Evolutionary conservation across 2,888 invertebrate genomes (phyloP).

Genomic region (Pammene aurita): DNA sequence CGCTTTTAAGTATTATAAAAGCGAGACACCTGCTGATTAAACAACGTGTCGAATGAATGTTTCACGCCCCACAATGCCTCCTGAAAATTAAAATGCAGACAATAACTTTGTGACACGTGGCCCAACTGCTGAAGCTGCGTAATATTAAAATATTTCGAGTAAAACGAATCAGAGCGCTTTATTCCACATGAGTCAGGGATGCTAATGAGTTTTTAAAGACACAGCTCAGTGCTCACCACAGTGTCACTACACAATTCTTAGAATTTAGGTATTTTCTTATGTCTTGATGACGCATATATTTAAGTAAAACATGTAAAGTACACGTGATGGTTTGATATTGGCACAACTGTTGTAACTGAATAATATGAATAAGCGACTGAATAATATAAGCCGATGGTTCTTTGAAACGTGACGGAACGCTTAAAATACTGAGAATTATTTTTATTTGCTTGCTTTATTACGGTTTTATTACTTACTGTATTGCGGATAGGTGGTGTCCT

Average conservation of each 20-base stretch:
- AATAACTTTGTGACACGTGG: constrained; percentile 37
- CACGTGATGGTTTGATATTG: constrained; percentile 15
- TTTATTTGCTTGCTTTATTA: constrained; percentile 20
- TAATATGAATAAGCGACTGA: constrained; percentile 22
- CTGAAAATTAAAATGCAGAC: constrained; percentile 40
- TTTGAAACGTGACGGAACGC: constrained; percentile 23
- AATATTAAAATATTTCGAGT: constrained; percentile 6
- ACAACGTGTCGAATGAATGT: constrained; percentile 62
- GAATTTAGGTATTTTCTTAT: constrained; percentile 9
- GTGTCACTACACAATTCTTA: constrained; percentile 15
- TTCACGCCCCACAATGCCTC: constrained; percentile 46
- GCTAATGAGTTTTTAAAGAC: not conserved
- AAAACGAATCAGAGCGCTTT: constrained; percentile 3
- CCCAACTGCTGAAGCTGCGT: not conserved
- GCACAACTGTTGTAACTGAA: constrained; percentile 25
- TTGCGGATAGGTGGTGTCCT: constrained; percentile 5
- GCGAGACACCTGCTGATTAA: constrained; percentile 65
- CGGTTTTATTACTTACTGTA: constrained; percentile 6
- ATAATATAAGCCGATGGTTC: constrained; percentile 17
- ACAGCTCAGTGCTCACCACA: constrained; percentile 7
- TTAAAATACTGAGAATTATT: constrained; percentile 20
- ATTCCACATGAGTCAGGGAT: constrained; percentile 3
- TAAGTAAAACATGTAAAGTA: constrained; percentile 11
- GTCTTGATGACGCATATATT: constrained; percentile 22
- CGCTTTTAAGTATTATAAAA: constrained; percentile 65